Percentiles rank a stretch among this genome's conserved stretches.
phyloP scores from a whole-genome alignment of 2,888 invertebrate species.

The Chymomyza amoena region DNA sequence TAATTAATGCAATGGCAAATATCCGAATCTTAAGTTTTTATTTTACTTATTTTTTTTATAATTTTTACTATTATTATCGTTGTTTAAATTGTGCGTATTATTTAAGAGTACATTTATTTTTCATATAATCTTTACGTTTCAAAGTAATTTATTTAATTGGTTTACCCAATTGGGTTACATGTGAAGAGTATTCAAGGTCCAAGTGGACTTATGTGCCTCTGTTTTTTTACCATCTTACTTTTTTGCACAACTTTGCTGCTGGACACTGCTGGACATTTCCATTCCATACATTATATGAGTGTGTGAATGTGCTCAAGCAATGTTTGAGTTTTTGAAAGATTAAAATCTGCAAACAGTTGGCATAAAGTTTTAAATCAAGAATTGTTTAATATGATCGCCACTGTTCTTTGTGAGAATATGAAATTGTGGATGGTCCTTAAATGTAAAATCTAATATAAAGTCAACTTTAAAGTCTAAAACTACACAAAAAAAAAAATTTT shows the following conservation, averaged over 20 bases:
- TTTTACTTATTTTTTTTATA: too few relatives aligned
- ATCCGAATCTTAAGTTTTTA: too few relatives aligned
- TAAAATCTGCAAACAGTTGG: conserved; percentile 74
- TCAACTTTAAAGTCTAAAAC: not conserved
- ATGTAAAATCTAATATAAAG: not conserved
- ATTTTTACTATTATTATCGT: too few relatives aligned
- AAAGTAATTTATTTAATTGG: too few relatives aligned
- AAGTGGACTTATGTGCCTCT: not conserved
- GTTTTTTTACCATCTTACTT: not conserved
- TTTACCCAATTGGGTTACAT: too few relatives aligned
- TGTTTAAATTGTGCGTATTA: too few relatives aligned
- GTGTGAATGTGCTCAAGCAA: conserved; percentile 28
- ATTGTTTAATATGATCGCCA: conserved; percentile 50
- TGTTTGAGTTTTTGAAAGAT: conserved; percentile 59
- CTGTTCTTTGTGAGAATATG: not conserved
- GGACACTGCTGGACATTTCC: conserved; percentile 50
- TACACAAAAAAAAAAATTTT: too few relatives aligned
- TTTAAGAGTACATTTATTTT: too few relatives aligned
- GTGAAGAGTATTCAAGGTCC: not conserved
- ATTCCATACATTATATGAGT: not conserved
- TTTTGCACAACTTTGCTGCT: conserved; percentile 25
- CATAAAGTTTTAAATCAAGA: conserved; percentile 68
- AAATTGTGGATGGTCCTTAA: not conserved
- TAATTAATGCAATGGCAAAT: too few relatives aligned
- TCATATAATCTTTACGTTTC: too few relatives aligned